Evolutionary conservation across 23 tunicate genomes (phyloP).

Genomic region (Clavelina lepadiformis): DNA sequence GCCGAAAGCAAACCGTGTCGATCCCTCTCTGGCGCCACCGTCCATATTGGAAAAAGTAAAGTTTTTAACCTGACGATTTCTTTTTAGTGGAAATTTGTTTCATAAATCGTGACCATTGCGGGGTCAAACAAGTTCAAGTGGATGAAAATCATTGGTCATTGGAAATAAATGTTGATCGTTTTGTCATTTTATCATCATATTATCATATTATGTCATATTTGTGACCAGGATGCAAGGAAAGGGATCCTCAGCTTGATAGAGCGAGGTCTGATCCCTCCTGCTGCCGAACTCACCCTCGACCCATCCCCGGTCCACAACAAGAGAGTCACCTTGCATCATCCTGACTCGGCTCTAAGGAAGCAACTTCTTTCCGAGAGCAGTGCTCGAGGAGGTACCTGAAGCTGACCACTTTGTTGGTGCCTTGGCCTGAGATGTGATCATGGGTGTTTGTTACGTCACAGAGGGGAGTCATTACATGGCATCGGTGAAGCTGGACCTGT

Average conservation of each 20-base stretch:
- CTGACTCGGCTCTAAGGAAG: conserved; percentile 30
- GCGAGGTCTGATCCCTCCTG: conserved; percentile 90
- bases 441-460: conserved; percentile 1
- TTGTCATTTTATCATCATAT: no score
- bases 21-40: conserved; percentile 75
- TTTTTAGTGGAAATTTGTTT: background rate
- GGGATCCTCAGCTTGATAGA: conserved; percentile 92
- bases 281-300: conserved; percentile 84
- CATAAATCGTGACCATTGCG: background rate
- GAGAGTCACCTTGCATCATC: conserved; percentile 49
- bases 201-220: no score
- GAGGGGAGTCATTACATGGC: conserved; percentile 90
- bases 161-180: no score
- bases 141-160: no score
- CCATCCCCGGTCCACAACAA: conserved; percentile 93
- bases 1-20: conserved; percentile 71
- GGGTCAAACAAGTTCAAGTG: background rate
- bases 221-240: conserved; percentile 89
- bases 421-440: background rate
- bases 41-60: conserved; percentile 78
- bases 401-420: no score
- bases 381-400: conserved; percentile 64
- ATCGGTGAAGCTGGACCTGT: conserved; percentile 66
- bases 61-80: background rate
- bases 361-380: conserved; percentile 46